Conservation (phyloP, 2,888 invertebrate genomes). For the Melipona bicolor region DNA sequence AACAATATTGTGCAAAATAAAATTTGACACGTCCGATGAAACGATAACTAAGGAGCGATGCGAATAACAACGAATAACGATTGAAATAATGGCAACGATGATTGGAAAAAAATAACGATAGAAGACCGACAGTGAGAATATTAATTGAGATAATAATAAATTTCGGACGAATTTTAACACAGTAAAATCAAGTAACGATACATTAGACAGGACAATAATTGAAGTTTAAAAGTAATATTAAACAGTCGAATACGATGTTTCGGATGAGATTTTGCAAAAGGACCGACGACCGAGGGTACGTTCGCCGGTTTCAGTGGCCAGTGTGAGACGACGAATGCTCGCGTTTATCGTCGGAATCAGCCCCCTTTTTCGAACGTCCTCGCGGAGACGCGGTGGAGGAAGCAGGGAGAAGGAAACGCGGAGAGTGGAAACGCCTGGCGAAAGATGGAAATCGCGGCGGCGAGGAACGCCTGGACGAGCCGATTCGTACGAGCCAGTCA, state of each 20-base stretch:
- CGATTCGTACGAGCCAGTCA: conserved; percentile 18
- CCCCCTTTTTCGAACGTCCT: neutral
- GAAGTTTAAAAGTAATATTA: too few species aligned
- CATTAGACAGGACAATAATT: neutral
- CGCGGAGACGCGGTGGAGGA: neutral
- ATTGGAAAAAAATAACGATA: too few species aligned
- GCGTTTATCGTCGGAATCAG: neutral
- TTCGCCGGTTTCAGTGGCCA: neutral
- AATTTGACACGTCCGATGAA: too few species aligned
- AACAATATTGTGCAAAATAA: too few species aligned
- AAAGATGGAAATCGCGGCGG: neutral
- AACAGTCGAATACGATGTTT: neutral
- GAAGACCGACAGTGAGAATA: neutral
- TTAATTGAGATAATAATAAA: neutral
- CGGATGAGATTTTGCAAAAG: neutral
- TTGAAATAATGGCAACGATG: too few species aligned
- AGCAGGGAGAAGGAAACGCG: neutral
- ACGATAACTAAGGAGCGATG: too few species aligned
- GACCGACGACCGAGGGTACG: neutral
- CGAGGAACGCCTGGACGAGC: neutral
- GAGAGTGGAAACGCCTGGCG: too few species aligned
- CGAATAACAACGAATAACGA: too few species aligned
- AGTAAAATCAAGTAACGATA: too few species aligned
- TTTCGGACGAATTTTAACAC: neutral
- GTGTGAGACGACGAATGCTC: neutral